Evolutionary conservation across 2,888 invertebrate genomes (phyloP), one percentile per base, ranked within the genome.

Genomic region (Epinotia nisella): DNA sequence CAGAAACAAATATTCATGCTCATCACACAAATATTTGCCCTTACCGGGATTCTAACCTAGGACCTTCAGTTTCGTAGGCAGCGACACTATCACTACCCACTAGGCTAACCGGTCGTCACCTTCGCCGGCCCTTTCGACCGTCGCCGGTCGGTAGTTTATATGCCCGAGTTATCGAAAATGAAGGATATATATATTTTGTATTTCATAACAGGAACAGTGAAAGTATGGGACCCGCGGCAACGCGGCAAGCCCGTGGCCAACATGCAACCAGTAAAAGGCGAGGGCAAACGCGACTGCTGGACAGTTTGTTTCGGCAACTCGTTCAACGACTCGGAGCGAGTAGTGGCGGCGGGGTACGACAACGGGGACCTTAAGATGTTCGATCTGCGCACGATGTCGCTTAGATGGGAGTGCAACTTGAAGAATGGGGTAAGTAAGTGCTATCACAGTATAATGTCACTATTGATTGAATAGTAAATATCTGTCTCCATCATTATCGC

Each of bases 281-380:
- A 96, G 72, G 87, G 94, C 1, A 95, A 95, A 62, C 94, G 98
- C 45, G 99, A 99, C 84, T 99, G 99, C 87, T 99, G 99, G 99
- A 91, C 97, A 0, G 98, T 99, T 0, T 95, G 96, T 0, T 98
- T 99, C 85, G 99, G 98, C 0, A 97, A 99, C 91, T 97, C 98
- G 0, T 98, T 96, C 89, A 98, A 97, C 85, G 95, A 96, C 60
- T 95, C 96, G 39, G 98, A 99, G 81, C 95, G 99, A 71, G 94
- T 97, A 71, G 96, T 99, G 0, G 97, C 96, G 35, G 97, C 98
- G 11, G 99, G 99, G 1, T 99, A 98, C 83, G 99, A 99, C 84
- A 99, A 99, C 87, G 99, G 99, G 0, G 99, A 99, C 84, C 89
- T 99, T 2, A 99, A 99, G 90, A 95, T 99, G 91, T 99, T 98